Evolutionary conservation across 2,888 invertebrate species (phyloP).

Genomic region (Nipponacmea schrenckii): DNA sequence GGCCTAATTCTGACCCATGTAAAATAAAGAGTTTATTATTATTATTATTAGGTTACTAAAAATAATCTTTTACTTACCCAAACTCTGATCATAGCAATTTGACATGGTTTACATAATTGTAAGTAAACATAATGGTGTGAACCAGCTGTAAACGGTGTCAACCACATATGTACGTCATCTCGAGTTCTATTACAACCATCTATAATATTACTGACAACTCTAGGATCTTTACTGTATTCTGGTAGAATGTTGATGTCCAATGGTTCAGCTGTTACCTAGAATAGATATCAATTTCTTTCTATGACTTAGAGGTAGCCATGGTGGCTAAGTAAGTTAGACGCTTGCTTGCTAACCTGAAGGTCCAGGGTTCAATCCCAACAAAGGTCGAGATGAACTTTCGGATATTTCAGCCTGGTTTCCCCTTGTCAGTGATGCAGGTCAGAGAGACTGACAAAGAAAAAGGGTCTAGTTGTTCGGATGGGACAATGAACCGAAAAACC

Average conservation of each 20-base stretch:
- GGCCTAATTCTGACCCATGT: no score
- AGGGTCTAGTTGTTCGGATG: no score
- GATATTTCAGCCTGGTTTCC: no score
- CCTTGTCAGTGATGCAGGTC: no score
- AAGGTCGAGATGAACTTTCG: no score
- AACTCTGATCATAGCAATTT: slow-evolving; percentile 76
- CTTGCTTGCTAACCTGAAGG: no score
- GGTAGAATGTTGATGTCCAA: slow-evolving; percentile 76
- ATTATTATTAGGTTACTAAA: neutral
- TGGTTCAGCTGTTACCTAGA: slow-evolving; percentile 72
- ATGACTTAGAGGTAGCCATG: no score
- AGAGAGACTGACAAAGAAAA: no score
- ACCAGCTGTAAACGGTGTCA: slow-evolving; percentile 75
- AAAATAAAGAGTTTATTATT: no score
- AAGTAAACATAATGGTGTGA: slow-evolving; percentile 75
- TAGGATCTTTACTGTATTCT: slow-evolving; percentile 76
- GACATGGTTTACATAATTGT: slow-evolving; percentile 71
- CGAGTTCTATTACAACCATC: slow-evolving; percentile 80
- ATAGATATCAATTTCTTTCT: neutral
- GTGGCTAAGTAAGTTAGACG: no score
- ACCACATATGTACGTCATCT: slow-evolving; percentile 83
- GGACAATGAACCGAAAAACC: no score
- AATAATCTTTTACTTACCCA: slow-evolving; percentile 73
- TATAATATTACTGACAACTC: slow-evolving; percentile 75
- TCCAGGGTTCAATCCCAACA: no score